Conservation (phyloP, 2,797 vertebrate species). For the Macropodus opercularis region DNA sequence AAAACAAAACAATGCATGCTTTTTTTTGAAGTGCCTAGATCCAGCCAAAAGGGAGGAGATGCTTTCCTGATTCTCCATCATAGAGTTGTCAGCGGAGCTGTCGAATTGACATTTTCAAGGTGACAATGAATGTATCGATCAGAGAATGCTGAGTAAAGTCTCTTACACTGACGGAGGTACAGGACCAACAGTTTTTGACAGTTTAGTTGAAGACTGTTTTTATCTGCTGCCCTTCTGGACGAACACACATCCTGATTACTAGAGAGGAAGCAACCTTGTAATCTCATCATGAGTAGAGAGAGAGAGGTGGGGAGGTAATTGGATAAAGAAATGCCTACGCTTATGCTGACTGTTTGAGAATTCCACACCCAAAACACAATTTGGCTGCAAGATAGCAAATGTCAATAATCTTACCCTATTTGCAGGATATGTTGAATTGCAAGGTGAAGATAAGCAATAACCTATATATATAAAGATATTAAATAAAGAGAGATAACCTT, state of each 20-base stretch:
- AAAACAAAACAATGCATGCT: conserved; percentile 84
- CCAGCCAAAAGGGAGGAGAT: conserved; percentile 83
- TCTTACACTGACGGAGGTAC: conserved; percentile 43
- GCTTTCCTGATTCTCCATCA: conserved; percentile 79
- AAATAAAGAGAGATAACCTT: background rate
- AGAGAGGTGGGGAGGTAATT: background rate
- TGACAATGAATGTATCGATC: conserved; percentile 63
- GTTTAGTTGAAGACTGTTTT: conserved; percentile 51
- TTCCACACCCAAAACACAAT: background rate
- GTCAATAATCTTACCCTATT: conserved; percentile 13
- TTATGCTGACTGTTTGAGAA: conserved; percentile 4
- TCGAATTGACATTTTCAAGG: conserved; percentile 38
- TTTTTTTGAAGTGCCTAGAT: conserved; percentile 91
- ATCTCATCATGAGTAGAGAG: conserved; percentile 53
- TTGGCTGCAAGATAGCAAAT: conserved; percentile 16
- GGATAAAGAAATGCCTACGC: conserved; percentile 13
- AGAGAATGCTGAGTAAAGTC: conserved; percentile 49
- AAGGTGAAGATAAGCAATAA: conserved; percentile 5
- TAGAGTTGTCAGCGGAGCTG: conserved; percentile 75
- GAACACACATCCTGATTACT: conserved; percentile 63
- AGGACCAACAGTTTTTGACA: conserved; percentile 26
- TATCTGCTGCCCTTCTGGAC: conserved; percentile 54
- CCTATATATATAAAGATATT: no score
- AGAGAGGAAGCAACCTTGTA: conserved; percentile 69
- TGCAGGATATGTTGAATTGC: conserved; percentile 16